Evolutionary conservation across 2,797 vertebrate genomes (phyloP).

Genomic region (Lemur catta): DNA sequence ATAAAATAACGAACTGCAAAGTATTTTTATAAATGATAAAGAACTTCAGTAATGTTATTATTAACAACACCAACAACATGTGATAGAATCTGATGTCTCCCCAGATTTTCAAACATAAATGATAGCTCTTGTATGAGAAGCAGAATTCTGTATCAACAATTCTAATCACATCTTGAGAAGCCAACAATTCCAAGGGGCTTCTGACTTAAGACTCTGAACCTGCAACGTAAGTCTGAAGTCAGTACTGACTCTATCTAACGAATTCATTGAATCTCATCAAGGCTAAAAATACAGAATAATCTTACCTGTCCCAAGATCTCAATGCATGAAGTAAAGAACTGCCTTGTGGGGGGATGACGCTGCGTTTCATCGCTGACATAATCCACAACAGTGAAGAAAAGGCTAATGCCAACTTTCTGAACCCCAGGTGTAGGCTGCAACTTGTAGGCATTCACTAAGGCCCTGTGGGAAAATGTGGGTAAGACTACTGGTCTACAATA

Average conservation of each 20-base stretch:
- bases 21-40: constrained; percentile 7
- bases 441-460: constrained; percentile 95
- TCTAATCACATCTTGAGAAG: constrained; percentile 25
- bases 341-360: constrained; percentile 94
- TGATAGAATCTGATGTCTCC: background rate
- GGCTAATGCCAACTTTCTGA: constrained; percentile 92
- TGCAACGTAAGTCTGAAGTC: background rate
- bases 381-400: constrained; percentile 94
- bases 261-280: background rate
- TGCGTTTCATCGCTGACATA: constrained; percentile 96
- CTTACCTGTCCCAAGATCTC: constrained; percentile 97
- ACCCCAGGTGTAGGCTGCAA: constrained; percentile 88
- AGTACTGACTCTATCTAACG: background rate
- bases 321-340: constrained; percentile 96
- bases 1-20: background rate
- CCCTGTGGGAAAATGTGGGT: constrained; percentile 80
- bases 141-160: background rate
- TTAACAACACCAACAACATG: background rate
- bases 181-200: background rate
- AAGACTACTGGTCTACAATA: background rate
- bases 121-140: background rate
- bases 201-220: background rate
- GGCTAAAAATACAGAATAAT: background rate
- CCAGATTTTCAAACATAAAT: background rate
- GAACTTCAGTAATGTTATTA: background rate